phyloP scores from a whole-genome alignment of 2,113 vertebrate species.

The Balaeniceps rex region DNA sequence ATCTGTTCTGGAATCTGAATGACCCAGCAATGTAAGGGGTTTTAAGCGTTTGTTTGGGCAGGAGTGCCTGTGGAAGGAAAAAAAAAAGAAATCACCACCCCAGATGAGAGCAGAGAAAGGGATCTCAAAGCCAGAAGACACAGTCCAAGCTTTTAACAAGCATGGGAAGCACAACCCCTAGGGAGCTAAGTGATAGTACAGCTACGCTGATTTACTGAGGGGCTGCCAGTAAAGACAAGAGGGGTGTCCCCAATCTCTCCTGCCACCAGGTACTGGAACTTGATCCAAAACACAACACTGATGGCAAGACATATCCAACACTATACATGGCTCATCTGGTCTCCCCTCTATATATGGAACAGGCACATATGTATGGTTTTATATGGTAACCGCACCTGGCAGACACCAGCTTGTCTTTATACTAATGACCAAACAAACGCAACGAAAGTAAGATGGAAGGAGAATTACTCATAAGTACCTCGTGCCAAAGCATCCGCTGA shows the following conservation, averaged over 20 bases:
- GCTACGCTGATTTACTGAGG: background rate
- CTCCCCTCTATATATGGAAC: background rate
- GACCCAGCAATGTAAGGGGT: background rate
- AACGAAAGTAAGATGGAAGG: background rate
- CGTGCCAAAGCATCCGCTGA: background rate
- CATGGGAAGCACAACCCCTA: background rate
- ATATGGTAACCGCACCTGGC: background rate
- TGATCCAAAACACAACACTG: background rate
- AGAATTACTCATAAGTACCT: background rate
- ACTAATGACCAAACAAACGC: background rate
- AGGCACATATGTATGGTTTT: background rate
- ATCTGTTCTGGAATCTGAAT: background rate
- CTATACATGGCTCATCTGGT: background rate
- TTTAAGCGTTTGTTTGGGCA: background rate
- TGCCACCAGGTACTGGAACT: background rate
- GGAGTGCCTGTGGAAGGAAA: background rate
- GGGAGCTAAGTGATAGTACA: background rate
- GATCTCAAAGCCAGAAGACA: background rate
- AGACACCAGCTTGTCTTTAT: background rate
- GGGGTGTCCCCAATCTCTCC: background rate
- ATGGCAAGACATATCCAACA: background rate
- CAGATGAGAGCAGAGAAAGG: background rate
- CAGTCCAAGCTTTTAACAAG: background rate
- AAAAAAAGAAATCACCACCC: background rate
- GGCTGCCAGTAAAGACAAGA: background rate